Percentiles rank a stretch among this genome's conserved stretches.
phyloP scores from a whole-genome alignment of 2,797 vertebrate species.

The Agapornis canus region DNA sequence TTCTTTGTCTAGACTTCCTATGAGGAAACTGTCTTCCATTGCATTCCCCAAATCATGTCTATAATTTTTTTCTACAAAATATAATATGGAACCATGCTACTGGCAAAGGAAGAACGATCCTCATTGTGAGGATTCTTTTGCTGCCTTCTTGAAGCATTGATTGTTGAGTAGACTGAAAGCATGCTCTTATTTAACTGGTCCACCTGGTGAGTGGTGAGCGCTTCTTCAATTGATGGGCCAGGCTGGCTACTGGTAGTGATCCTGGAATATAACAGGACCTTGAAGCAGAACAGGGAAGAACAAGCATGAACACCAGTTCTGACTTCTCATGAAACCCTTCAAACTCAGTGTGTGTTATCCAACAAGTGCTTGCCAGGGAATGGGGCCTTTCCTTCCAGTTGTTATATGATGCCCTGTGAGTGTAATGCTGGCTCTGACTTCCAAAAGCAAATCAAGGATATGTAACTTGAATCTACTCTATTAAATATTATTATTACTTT shows the following conservation, averaged over 20 bases:
- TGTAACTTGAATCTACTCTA: not conserved
- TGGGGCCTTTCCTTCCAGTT: not conserved
- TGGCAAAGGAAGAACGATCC: not conserved
- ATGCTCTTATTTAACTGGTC: not conserved
- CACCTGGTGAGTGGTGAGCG: not conserved
- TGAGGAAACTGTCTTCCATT: not conserved
- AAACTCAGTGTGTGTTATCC: not conserved
- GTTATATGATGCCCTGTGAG: not conserved
- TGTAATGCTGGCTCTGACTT: not conserved
- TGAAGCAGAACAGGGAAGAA: not conserved
- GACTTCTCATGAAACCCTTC: not conserved
- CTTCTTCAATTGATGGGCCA: not conserved
- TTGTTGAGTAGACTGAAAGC: not conserved
- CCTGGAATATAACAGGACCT: not conserved
- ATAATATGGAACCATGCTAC: rapidly evolving
- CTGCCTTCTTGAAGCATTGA: not conserved
- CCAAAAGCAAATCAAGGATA: not conserved
- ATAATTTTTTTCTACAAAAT: not conserved
- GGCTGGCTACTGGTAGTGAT: rapidly evolving
- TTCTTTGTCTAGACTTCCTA: not conserved
- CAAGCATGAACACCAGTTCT: not conserved
- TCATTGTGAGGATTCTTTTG: not conserved
- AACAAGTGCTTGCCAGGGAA: not conserved
- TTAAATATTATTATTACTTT: not conserved
- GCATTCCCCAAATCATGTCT: not conserved